phyloP scores from a whole-genome alignment of 35 echinoderm and acorn worm genomes.

The Amphiura filiformis region DNA sequence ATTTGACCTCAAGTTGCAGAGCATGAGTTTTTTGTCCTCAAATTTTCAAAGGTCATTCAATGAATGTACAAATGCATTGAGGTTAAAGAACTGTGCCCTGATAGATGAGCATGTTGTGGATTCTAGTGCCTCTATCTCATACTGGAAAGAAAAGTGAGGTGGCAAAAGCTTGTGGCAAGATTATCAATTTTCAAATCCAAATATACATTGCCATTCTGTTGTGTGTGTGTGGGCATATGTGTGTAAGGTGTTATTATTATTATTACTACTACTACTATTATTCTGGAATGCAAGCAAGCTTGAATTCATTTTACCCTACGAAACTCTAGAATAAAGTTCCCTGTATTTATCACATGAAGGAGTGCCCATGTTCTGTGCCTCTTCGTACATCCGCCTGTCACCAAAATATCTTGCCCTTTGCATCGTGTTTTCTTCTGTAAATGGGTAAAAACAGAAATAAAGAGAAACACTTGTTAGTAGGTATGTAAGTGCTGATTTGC shows the following conservation, averaged over 20 bases:
- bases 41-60: too few relatives aligned
- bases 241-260: neutral
- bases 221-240: neutral
- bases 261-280: neutral
- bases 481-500: too few relatives aligned
- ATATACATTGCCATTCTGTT: neutral
- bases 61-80: too few relatives aligned
- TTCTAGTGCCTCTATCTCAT: neutral
- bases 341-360: constrained; percentile 79
- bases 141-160: neutral
- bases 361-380: constrained; percentile 61
- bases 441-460: constrained; percentile 26
- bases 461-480: too few relatives aligned
- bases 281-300: neutral
- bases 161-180: neutral
- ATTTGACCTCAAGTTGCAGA: too few relatives aligned
- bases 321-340: constrained; percentile 21
- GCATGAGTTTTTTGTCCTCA: too few relatives aligned
- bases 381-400: constrained; percentile 84
- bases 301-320: neutral
- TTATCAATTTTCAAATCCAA: neutral
- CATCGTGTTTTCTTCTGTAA: constrained; percentile 77
- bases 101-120: too few relatives aligned
- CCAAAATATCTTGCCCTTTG: constrained; percentile 93
- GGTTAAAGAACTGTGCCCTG: too few relatives aligned